A percentile compares a stretch with the other conserved stretches of the same genome.
Evolutionary conservation across 1,140 invertebrate genomes (phyloP).

Genomic region (Lucilia cuprina): DNA sequence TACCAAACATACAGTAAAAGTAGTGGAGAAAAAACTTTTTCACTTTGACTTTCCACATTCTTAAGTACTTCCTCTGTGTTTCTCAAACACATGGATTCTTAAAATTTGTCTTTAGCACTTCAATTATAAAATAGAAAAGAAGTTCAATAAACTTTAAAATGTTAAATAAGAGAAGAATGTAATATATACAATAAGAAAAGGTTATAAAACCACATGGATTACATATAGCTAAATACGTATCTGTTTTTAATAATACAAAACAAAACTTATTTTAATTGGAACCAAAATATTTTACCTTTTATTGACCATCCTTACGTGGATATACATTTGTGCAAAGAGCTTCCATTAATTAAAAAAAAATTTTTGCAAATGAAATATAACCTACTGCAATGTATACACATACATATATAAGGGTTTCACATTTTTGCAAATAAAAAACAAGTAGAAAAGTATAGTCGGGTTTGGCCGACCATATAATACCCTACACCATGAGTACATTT

Average conservation of each 20-base stretch:
- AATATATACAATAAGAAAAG: neutral
- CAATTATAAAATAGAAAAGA: neutral
- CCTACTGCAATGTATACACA: too few species aligned
- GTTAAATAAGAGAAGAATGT: neutral
- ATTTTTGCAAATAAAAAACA: too few species aligned
- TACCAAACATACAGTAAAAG: neutral
- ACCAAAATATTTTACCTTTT: neutral
- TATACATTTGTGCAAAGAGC: too few species aligned
- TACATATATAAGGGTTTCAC: too few species aligned
- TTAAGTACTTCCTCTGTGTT: neutral
- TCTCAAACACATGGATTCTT: neutral
- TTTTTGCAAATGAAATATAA: too few species aligned
- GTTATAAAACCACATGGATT: neutral
- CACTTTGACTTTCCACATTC: neutral
- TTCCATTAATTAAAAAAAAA: too few species aligned
- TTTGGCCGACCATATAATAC: too few species aligned
- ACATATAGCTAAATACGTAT: too few species aligned
- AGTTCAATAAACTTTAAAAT: neutral
- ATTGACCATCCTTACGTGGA: too few species aligned
- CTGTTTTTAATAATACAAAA: too few species aligned
- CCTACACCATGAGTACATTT: too few species aligned
- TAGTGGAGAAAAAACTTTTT: neutral
- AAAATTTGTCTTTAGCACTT: slow-evolving; percentile 12
- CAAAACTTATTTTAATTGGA: neutral
- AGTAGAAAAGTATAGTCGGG: too few species aligned